These are phyloP conservation scores for Dasyornis broadbenti DNA, from an alignment of 2,113 vertebrate species.

Conservation along the genomic window DNA sequence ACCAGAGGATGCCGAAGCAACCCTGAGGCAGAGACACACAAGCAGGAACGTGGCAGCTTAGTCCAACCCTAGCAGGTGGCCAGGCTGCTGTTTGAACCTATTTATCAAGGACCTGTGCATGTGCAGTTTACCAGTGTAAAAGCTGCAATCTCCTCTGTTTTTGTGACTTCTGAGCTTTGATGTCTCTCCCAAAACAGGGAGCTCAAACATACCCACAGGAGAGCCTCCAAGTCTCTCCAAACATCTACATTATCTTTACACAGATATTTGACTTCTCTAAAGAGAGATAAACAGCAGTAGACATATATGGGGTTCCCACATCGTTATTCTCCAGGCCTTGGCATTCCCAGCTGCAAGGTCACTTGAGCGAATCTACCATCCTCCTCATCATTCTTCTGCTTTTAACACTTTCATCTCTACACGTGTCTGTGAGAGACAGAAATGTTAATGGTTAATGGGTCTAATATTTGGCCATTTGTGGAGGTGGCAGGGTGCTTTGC, in stretches of 20 bases:
- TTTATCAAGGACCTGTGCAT: rapidly evolving
- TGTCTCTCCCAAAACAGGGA: background rate
- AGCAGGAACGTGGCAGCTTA: background rate
- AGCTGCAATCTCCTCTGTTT: background rate
- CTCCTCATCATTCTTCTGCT: rapidly evolving
- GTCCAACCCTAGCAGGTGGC: background rate
- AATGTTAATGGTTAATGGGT: too few species aligned
- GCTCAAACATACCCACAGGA: background rate
- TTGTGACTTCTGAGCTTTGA: background rate
- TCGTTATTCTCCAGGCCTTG: background rate
- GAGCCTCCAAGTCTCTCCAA: background rate
- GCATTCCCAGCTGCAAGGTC: background rate
- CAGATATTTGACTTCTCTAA: background rate
- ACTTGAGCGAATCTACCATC: background rate
- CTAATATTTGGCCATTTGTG: too few species aligned
- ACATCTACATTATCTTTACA: background rate
- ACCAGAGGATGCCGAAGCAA: background rate
- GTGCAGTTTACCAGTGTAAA: rapidly evolving
- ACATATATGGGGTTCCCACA: background rate
- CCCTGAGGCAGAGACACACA: background rate
- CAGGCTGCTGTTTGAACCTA: background rate
- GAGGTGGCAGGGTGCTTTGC: too few species aligned
- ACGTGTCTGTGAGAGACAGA: too few species aligned
- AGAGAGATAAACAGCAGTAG: background rate
- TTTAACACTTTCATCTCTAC: too few species aligned